Percentiles rank a stretch among this genome's conserved stretches.
Conservation (phyloP, 2,888 invertebrate species). For the Minunthozetes semirufus region DNA sequence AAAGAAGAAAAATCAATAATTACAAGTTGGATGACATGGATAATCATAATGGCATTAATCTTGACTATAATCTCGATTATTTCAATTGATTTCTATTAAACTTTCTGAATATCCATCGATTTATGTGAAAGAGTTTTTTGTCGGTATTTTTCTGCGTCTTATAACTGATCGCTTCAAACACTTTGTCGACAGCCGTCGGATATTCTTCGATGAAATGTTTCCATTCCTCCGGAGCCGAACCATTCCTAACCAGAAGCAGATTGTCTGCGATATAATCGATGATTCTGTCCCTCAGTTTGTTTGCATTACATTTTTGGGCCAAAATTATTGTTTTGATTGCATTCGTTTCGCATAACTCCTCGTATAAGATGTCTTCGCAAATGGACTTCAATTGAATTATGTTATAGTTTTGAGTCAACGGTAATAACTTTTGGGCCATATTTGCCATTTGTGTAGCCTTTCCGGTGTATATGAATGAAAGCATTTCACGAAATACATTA, state of each 20-base stretch:
- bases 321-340: constrained; percentile 1
- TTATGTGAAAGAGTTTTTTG: neutral
- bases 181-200: neutral
- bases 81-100: neutral
- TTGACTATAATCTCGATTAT: too few relatives aligned
- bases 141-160: neutral
- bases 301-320: neutral
- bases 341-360: neutral
- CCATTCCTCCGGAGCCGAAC: neutral
- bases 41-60: too few relatives aligned
- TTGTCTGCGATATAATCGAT: constrained; percentile 12
- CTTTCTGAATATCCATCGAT: constrained; percentile 2
- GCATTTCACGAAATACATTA: neutral
- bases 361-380: neutral
- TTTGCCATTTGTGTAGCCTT: neutral
- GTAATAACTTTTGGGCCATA: constrained; percentile 3
- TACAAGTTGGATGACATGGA: too few relatives aligned
- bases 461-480: constrained; percentile 10
- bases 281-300: neutral
- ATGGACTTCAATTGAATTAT: neutral
- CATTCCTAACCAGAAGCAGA: neutral
- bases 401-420: neutral
- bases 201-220: neutral
- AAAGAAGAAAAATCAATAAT: too few relatives aligned
- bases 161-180: constrained; percentile 1